phyloP scores from a whole-genome alignment of 2,888 invertebrate genomes.

The Xanthostigma xanthostigma region DNA sequence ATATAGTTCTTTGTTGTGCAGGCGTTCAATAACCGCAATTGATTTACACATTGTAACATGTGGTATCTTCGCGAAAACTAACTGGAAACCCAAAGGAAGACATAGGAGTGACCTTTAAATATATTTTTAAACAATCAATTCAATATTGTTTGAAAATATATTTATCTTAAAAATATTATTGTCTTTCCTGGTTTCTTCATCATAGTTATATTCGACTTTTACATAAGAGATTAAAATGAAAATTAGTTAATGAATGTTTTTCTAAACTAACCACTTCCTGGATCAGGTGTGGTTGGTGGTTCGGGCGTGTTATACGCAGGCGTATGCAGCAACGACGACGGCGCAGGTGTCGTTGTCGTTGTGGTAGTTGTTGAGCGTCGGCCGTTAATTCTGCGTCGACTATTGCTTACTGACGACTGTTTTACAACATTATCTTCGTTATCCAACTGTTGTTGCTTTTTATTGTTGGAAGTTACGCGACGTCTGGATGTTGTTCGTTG shows the following conservation, averaged over 20 bases:
- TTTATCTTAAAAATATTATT: no score
- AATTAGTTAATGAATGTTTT: not conserved
- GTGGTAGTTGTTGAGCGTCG: conserved; percentile 16
- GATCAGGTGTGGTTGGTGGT: conserved; percentile 81
- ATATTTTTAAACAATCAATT: no score
- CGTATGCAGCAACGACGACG: conserved; percentile 30
- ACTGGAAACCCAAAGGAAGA: no score
- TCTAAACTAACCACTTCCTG: conserved; percentile 53
- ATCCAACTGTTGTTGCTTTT: conserved; percentile 12
- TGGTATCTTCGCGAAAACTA: no score
- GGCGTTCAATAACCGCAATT: no score
- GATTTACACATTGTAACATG: no score
- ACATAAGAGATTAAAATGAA: no score
- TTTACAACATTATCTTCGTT: conserved; percentile 24
- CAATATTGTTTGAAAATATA: no score
- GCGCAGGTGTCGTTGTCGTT: conserved; percentile 34
- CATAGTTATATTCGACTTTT: no score
- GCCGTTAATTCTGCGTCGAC: conserved; percentile 16
- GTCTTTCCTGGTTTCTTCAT: no score
- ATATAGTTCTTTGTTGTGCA: no score
- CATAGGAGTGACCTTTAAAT: no score
- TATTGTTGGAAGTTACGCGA: conserved; percentile 6
- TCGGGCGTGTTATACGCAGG: conserved; percentile 50
- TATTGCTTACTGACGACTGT: conserved; percentile 21
- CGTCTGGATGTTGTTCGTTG: conserved; percentile 1